phyloP scores from a whole-genome alignment of 2,113 vertebrate species.

The human region GRCh38 chr6:33963001-33963500 shows the following conservation, averaged over 20 bases:
- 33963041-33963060: background rate
- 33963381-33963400: background rate
- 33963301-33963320: background rate
- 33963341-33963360: accelerated
- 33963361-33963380: accelerated
- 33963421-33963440: accelerated
- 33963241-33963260: background rate
- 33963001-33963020: background rate
- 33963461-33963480: accelerated
- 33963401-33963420: accelerated
- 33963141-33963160: background rate
- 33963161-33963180: too few relatives aligned
- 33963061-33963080: background rate
- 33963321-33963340: too few relatives aligned
- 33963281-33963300: background rate
- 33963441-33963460: accelerated
- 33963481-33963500: background rate
- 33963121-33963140: background rate
- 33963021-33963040: too few relatives aligned
- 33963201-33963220: background rate
- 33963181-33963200: background rate
- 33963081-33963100: accelerated
- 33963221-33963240: background rate
- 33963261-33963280: background rate
- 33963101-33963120: background rate